These are phyloP conservation scores for Plumapathes pennacea DNA, from an alignment of 92 coral and sea anemone species.

Conservation along the genomic window DNA sequence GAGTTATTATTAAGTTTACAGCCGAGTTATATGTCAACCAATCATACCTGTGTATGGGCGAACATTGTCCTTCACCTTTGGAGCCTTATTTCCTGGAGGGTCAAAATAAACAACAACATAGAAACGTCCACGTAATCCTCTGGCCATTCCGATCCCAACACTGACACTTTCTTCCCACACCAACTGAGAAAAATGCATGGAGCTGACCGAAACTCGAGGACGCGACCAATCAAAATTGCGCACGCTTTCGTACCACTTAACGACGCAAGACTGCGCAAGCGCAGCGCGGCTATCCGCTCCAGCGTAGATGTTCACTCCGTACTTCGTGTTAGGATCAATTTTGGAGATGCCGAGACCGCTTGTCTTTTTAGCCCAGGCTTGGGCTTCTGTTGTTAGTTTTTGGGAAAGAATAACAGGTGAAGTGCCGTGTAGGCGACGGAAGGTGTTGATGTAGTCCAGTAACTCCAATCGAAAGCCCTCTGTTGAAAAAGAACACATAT, in stretches of 20 bases:
- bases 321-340: conserved; percentile 59
- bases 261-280: conserved; percentile 49
- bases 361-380: conserved; percentile 51
- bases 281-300: conserved; percentile 39
- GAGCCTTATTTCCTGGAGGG: conserved; percentile 42
- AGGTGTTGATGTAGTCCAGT: conserved; percentile 61
- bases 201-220: conserved; percentile 43
- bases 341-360: conserved; percentile 44
- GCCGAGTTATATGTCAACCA: too few species aligned
- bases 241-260: conserved; percentile 56
- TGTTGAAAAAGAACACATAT: background rate
- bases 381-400: conserved; percentile 53
- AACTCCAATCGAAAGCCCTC: conserved; percentile 38
- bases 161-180: conserved; percentile 54
- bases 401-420: conserved; percentile 54
- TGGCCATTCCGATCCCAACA: conserved; percentile 64
- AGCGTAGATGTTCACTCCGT: conserved; percentile 55
- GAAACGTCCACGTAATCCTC: conserved; percentile 58
- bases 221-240: conserved; percentile 77
- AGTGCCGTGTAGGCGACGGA: conserved; percentile 70
- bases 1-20: too few species aligned
- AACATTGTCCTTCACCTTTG: conserved; percentile 54
- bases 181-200: conserved; percentile 55
- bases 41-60: conserved; percentile 64
- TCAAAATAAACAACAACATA: conserved; percentile 63